Percentiles rank a stretch among this genome's conserved stretches.
These are phyloP conservation scores for Chirona hameri DNA, from an alignment of 2,888 invertebrate species.

Conservation along the genomic window DNA sequence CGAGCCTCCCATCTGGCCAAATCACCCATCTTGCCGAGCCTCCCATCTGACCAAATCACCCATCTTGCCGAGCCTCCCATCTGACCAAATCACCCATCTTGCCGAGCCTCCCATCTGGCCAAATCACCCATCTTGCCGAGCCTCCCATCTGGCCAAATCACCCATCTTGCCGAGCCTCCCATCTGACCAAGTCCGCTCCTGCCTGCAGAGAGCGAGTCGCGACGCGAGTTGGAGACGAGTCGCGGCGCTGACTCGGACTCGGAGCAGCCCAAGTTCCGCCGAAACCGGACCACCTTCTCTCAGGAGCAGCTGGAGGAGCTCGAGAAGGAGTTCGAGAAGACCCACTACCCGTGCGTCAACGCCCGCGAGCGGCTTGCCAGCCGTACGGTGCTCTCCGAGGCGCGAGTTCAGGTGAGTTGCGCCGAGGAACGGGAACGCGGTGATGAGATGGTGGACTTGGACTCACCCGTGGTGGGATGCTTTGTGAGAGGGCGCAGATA, in stretches of 20 bases:
- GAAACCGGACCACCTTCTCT: constrained; percentile 91
- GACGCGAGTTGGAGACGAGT: constrained; percentile 26
- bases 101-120: too few species aligned
- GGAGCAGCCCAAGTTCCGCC: constrained; percentile 58
- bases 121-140: too few species aligned
- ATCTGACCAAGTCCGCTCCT: constrained; percentile 47
- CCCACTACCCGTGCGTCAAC: constrained; percentile 94
- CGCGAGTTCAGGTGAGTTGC: constrained; percentile 82
- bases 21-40: too few species aligned
- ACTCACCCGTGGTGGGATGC: too few species aligned
- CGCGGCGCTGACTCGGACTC: constrained; percentile 30
- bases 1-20: too few species aligned
- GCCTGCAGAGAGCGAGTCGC: constrained; percentile 22
- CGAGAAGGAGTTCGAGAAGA: constrained; percentile 92
- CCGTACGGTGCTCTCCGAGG: constrained; percentile 87
- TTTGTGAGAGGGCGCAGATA: too few species aligned
- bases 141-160: too few species aligned
- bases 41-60: too few species aligned
- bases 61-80: too few species aligned
- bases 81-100: too few species aligned
- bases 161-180: too few species aligned
- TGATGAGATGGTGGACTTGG: too few species aligned
- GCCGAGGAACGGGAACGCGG: background rate
- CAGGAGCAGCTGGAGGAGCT: constrained; percentile 89
- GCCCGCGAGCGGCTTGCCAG: constrained; percentile 86